Conservation (phyloP, 2,113 vertebrate species). For the Kobus ellipsiprymnus region DNA sequence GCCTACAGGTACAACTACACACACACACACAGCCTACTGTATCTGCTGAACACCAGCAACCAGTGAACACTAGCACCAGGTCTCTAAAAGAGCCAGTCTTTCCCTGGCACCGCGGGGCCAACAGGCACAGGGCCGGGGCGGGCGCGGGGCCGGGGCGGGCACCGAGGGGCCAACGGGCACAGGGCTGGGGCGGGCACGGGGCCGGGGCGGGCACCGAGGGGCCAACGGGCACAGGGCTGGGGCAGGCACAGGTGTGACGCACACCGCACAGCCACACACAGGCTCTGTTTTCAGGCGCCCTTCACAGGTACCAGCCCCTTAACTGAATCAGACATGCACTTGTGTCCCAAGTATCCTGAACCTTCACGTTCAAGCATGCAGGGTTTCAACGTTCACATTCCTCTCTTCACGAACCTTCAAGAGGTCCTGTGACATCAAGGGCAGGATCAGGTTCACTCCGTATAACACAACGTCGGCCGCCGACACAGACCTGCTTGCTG, state of each 20-base stretch:
- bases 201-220: too few species aligned
- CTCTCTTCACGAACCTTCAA: conserved; percentile 86
- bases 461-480: conserved; percentile 98
- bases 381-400: neutral
- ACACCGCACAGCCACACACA: neutral
- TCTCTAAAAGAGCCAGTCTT: neutral
- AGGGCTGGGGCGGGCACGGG: too few species aligned
- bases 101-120: neutral
- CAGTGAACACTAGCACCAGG: neutral
- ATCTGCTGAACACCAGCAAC: neutral
- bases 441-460: conserved; percentile 96
- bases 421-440: conserved; percentile 98
- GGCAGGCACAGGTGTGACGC: neutral
- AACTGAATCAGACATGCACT: neutral
- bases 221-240: neutral
- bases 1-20: neutral
- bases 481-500: conserved; percentile 89
- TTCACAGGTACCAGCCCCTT: neutral
- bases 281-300: neutral
- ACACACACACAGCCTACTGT: neutral
- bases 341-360: neutral
- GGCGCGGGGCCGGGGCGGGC: neutral
- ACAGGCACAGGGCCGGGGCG: neutral
- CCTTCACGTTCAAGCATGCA: neutral
- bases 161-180: too few species aligned